Evolutionary conservation across 2,888 invertebrate species (phyloP), one percentile per base, ranked within the genome.

Genomic region (Zygaena filipendulae): DNA sequence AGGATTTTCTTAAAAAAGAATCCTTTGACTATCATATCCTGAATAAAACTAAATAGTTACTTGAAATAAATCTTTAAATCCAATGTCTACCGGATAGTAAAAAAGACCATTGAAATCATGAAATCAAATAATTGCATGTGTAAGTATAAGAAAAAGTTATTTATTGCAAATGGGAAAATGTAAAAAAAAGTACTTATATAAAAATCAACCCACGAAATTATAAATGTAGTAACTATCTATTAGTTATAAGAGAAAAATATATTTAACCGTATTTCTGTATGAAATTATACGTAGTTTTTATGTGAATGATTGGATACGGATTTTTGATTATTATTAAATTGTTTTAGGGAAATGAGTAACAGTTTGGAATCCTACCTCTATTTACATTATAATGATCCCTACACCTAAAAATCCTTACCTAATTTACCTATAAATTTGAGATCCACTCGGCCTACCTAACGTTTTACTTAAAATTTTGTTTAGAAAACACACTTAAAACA

Each of bases 231-330:
- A 6, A 16, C 5, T 6, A 7, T 16, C n/a, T n/a, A n/a, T 57
- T 61, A 74, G 70, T 59, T 37, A 36, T 75, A 75, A 74, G 71
- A 60, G 62, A 67, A 63, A 16, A 75, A 72, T 77, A 77, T 79
- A 79, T 77, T 71, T 79, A 79, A 77, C 64, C 79, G 75, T 79
- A 79, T 79, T 79, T 79, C 79, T 77, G 75, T 79, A 79, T 75
- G 75, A 77, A 74, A 79, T 79, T 77, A 79, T 77, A 79, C 74
- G 79, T 79, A 77, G 77, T 75, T 77, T 77, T 69, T 77, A 79
- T 77, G 77, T 75, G 72, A 59, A 70, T 66, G 59, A 74, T 70
- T 66, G 64, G 71, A 64, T 60, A 61, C 55, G 74, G 69, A 66
- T 63, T 75, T 74, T 77, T 77, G 68, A 75, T 77, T 59, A 55